Conservation (phyloP, 2,888 invertebrate genomes). For the Synergus laeviventris region DNA sequence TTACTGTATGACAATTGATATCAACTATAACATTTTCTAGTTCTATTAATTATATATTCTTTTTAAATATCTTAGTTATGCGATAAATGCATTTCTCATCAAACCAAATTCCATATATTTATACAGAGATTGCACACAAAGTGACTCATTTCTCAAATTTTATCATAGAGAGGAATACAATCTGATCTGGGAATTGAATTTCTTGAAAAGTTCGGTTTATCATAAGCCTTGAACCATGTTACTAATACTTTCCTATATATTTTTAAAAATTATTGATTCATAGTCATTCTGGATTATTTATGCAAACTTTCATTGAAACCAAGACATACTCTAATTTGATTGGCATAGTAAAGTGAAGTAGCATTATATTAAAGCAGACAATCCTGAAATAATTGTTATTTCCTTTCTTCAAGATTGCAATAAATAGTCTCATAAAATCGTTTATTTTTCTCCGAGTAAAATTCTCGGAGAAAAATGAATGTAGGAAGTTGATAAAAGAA, state of each 20-base stretch:
- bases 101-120: background rate
- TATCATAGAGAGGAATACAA: conserved; percentile 15
- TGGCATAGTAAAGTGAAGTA: background rate
- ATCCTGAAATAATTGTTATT: background rate
- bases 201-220: background rate
- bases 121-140: background rate
- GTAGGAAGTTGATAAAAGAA: conserved; percentile 17
- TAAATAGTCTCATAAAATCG: background rate
- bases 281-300: background rate
- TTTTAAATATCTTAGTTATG: no score
- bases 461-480: conserved; percentile 20
- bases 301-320: background rate
- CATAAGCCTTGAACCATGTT: background rate
- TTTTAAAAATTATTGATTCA: background rate
- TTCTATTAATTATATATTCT: no score
- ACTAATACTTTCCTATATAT: background rate
- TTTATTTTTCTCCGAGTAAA: background rate
- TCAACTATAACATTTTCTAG: no score
- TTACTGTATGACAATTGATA: no score
- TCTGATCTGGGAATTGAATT: conserved; percentile 4
- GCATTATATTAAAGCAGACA: background rate
- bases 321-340: background rate
- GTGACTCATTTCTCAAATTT: background rate
- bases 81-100: background rate
- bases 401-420: background rate